Conservation (phyloP, 2,888 invertebrate genomes). For the Formica aserva region DNA sequence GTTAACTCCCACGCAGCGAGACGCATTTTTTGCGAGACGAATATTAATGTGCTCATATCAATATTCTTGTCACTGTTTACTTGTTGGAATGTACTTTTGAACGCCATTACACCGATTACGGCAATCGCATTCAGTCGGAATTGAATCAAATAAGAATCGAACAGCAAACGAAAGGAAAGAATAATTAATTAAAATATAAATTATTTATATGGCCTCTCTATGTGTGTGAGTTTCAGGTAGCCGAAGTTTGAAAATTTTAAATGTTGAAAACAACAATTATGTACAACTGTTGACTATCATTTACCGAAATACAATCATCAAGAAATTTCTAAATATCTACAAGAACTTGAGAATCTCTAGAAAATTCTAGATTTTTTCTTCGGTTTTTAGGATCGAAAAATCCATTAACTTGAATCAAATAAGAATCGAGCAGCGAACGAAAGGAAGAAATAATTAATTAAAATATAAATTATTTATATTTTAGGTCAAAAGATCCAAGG, state of each 20-base stretch:
- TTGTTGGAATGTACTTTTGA: conserved; percentile 8
- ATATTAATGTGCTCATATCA: conserved; percentile 22
- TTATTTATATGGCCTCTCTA: neutral
- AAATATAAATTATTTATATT: too few species aligned
- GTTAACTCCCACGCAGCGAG: neutral
- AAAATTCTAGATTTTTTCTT: neutral
- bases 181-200: neutral
- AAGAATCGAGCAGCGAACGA: too few species aligned
- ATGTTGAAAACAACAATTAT: neutral
- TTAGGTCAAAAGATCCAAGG: neutral
- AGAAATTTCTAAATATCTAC: neutral
- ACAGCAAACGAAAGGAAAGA: neutral
- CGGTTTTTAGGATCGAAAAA: neutral
- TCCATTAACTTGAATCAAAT: too few species aligned
- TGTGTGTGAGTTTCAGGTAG: neutral
- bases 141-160: neutral
- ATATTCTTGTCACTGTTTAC: conserved; percentile 41
- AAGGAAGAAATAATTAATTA: too few species aligned
- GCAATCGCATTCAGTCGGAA: neutral
- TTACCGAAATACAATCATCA: neutral
- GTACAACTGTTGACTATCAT: neutral
- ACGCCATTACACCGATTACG: neutral
- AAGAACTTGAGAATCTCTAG: neutral
- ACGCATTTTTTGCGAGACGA: neutral
- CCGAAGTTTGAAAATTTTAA: neutral